Evolutionary conservation across 2,113 vertebrate genomes (phyloP).

Genomic region (Sigmodon hispidus): DNA sequence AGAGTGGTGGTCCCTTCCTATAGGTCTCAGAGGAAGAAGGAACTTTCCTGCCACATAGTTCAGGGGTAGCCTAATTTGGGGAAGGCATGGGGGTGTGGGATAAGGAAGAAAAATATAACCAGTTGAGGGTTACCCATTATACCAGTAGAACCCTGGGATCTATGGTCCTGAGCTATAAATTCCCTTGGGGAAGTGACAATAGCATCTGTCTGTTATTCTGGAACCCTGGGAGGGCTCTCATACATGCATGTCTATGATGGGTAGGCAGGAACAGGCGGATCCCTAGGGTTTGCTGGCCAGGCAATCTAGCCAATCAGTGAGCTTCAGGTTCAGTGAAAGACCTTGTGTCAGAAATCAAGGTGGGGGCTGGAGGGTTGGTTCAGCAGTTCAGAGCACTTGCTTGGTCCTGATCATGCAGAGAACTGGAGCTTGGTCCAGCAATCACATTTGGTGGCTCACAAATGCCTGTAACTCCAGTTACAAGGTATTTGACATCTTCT

Average conservation of each 20-base stretch:
- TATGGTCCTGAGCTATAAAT: background rate
- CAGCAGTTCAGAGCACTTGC: background rate
- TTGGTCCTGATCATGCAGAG: background rate
- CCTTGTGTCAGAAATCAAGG: background rate
- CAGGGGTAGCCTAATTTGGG: background rate
- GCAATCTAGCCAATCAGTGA: background rate
- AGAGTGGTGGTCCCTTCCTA: background rate
- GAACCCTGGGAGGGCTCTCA: background rate
- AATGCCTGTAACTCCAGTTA: background rate
- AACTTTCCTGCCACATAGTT: background rate
- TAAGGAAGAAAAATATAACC: too few relatives aligned
- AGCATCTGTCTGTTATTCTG: background rate
- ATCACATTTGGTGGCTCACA: background rate
- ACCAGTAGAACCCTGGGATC: background rate
- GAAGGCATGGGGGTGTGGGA: background rate
- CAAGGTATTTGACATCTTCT: background rate
- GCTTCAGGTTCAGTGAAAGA: background rate
- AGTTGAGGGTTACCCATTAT: background rate
- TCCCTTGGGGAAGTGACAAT: background rate
- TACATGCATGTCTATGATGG: background rate
- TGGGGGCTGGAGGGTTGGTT: background rate
- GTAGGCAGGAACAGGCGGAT: background rate
- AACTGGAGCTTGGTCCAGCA: background rate
- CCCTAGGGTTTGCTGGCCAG: background rate
- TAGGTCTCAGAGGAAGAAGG: background rate